phyloP scores from a whole-genome alignment of 2,888 invertebrate species.

The Strigamia maritima region DNA sequence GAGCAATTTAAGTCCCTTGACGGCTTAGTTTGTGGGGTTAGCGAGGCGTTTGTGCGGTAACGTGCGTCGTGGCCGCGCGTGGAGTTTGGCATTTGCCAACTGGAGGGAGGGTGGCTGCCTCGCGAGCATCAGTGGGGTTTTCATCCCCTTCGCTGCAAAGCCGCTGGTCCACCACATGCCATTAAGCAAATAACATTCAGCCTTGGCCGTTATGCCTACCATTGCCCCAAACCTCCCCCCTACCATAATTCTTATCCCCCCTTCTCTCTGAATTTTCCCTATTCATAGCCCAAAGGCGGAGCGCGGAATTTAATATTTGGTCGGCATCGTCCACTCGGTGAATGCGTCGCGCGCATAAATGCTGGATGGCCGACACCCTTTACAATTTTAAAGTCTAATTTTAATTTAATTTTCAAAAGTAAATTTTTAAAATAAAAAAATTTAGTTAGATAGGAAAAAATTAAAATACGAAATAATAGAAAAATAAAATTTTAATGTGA shows the following conservation, averaged over 20 bases:
- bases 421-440: no score
- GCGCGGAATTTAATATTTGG: neutral
- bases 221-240: neutral
- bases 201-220: neutral
- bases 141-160: neutral
- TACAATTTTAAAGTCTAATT: neutral
- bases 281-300: neutral
- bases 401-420: neutral
- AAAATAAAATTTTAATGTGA: no score
- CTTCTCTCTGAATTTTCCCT: neutral
- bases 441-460: no score
- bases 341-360: neutral
- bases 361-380: neutral
- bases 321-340: neutral
- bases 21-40: neutral
- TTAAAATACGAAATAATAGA: no score
- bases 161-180: neutral
- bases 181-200: neutral
- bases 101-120: neutral
- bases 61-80: neutral
- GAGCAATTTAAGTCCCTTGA: neutral
- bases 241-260: neutral
- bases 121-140: neutral
- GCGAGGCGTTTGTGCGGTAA: neutral
- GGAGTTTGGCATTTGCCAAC: neutral